Percentiles rank a stretch among this genome's conserved stretches.
phyloP scores from a whole-genome alignment of 2,113 vertebrate genomes.

The Centrocercus urophasianus region DNA sequence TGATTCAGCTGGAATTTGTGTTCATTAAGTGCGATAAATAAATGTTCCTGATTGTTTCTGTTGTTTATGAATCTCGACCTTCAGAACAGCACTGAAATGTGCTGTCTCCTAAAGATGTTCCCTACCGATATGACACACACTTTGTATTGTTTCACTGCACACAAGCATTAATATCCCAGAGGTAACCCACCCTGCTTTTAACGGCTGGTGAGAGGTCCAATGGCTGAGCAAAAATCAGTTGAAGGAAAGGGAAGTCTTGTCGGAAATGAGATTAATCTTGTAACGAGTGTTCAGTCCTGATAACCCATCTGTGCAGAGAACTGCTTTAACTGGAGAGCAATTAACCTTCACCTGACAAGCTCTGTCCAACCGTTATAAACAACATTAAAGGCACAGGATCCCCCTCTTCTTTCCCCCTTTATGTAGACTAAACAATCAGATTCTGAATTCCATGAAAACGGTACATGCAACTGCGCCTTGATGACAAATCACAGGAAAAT shows the following conservation, averaged over 20 bases:
- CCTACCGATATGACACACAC: slow-evolving; percentile 76
- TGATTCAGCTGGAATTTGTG: neutral
- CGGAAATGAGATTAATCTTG: slow-evolving; percentile 91
- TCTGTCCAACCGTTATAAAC: slow-evolving; percentile 83
- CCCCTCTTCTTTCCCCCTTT: slow-evolving; percentile 23
- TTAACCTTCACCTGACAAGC: slow-evolving; percentile 88
- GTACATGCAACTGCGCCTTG: slow-evolving; percentile 39
- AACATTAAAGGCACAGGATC: slow-evolving; percentile 80
- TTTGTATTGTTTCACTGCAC: slow-evolving; percentile 74
- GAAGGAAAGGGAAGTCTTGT: slow-evolving; percentile 90
- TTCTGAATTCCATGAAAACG: slow-evolving; percentile 68
- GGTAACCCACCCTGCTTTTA: slow-evolving; percentile 79
- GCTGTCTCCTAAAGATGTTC: slow-evolving; percentile 81
- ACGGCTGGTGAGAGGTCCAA: slow-evolving; percentile 85
- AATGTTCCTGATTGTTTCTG: slow-evolving; percentile 52
- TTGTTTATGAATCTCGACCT: slow-evolving; percentile 76
- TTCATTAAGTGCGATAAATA: neutral
- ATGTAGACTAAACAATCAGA: slow-evolving; percentile 79
- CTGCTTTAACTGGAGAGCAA: slow-evolving; percentile 82
- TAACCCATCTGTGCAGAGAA: slow-evolving; percentile 88
- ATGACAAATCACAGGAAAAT: neutral
- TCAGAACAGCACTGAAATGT: slow-evolving; percentile 59
- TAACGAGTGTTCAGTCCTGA: slow-evolving; percentile 88
- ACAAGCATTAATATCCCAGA: slow-evolving; percentile 73
- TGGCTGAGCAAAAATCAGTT: slow-evolving; percentile 86